Base-by-base conservation (phyloP, 2,888 invertebrate species). In the Morpho deidamia region DNA sequence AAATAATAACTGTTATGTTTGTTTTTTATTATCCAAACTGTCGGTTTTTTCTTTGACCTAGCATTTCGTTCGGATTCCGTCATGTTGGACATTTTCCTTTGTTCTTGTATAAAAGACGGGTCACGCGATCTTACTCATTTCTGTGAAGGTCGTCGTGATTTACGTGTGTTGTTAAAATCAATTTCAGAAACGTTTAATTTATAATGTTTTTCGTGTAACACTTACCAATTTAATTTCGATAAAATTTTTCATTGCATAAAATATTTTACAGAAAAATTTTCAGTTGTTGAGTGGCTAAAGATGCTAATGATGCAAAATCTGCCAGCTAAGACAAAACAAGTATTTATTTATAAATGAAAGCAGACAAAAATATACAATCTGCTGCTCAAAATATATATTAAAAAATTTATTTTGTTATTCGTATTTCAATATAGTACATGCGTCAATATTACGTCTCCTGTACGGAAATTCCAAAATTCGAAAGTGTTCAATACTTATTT, bases 101-200 rank as follows among this genome's bases (percentile, higher is more conserved):
- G 55, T 59, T 59, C 54, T 44, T 12, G 39, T 37, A 51, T 44
- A 53, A 56, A 23, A 55, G 49, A 40, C 42, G 11, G 47, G 55
- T 55, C 59, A 58, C 50, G 58, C 51, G 42, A 61, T 54, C 55
- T 49, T 49, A 53, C 44, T 58, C 54, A 55, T 56, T 57, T 53
- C 50, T 54, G 50, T 45, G 55, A 59, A 59, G 60, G 56, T 58
- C 40, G 23, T 2, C 23, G 12, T 39, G 8, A 34, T 42, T 35
- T 41, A 10, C 33, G 34, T 34, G 7, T 41, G 8, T 14, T 14
- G 11, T 34, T 41, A 41, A 40, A 14, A 41, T 10, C 11, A 34
- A 48, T 41, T 48, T 35, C 33, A 11, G 7, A 33, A 35, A 42
- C 12, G 32, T 11, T 7, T 33, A 34, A 11, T 8, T 43, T 43